Evolutionary conservation across 2,888 invertebrate species (phyloP).

Genomic region (Deilephila porcellus): DNA sequence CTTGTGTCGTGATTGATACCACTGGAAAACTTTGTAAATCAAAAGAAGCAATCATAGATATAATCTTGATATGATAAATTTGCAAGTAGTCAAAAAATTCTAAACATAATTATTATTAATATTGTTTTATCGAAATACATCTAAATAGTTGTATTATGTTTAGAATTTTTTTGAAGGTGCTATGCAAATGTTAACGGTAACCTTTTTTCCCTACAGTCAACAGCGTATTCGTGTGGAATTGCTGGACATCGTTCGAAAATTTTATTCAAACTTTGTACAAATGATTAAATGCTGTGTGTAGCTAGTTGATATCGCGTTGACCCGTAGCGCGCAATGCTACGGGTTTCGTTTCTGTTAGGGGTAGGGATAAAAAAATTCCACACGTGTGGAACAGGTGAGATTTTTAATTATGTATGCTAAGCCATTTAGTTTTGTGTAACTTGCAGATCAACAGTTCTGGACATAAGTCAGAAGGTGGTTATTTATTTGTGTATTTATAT

Average conservation of each 20-base stretch:
- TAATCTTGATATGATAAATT: conserved; percentile 45
- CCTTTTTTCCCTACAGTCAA: conserved; percentile 85
- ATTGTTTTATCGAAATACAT: conserved; percentile 21
- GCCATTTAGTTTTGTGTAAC: conserved; percentile 68
- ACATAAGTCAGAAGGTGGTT: conserved; percentile 49
- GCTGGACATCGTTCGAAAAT: conserved; percentile 80
- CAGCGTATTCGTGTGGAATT: conserved; percentile 80
- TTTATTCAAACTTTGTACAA: conserved; percentile 73
- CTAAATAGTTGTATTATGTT: conserved; percentile 56
- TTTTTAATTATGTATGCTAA: conserved; percentile 73
- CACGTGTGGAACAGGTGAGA: conserved; percentile 83
- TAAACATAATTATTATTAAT: conserved; percentile 59
- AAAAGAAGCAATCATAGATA: conserved; percentile 1
- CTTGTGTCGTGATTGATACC: not conserved
- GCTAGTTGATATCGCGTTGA: conserved; percentile 82
- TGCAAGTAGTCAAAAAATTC: conserved; percentile 78
- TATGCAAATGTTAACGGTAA: conserved; percentile 79
- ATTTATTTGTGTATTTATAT: conserved; percentile 45
- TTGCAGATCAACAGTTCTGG: conserved; percentile 51
- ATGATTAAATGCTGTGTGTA: conserved; percentile 80
- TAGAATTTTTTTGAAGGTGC: conserved; percentile 74
- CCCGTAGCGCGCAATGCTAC: conserved; percentile 86
- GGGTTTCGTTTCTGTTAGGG: conserved; percentile 83
- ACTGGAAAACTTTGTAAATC: not conserved
- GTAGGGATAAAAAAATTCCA: conserved; percentile 79